These are phyloP conservation scores for Macrochelys suwanniensis DNA, from an alignment of 2,797 vertebrate species.

Conservation along the genomic window DNA sequence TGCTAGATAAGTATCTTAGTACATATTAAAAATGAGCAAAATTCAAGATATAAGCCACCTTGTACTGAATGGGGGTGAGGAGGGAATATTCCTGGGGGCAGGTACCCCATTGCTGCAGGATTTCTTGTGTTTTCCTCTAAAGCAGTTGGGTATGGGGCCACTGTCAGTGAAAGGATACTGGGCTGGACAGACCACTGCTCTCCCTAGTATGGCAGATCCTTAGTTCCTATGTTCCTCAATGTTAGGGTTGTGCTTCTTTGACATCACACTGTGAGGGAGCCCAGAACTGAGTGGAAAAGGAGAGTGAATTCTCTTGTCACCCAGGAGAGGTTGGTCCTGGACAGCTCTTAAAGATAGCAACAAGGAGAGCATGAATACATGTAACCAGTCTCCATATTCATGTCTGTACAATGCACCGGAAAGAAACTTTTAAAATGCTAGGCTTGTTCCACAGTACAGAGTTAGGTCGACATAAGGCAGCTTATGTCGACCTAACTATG, in stretches of 20 bases:
- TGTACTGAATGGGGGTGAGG: background rate
- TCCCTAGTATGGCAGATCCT: background rate
- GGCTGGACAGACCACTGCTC: background rate
- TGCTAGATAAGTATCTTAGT: background rate
- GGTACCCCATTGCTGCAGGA: background rate
- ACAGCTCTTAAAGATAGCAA: background rate
- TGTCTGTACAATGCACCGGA: background rate
- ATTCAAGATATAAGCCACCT: too few relatives aligned
- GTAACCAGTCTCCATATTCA: background rate
- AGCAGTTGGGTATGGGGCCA: background rate
- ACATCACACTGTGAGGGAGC: background rate
- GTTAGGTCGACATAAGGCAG: too few relatives aligned
- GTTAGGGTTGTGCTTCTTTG: background rate
- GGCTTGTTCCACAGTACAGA: too few relatives aligned
- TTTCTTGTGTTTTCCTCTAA: background rate
- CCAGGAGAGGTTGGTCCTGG: background rate
- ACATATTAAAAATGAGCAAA: background rate
- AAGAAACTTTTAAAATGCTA: background rate
- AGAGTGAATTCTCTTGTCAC: background rate
- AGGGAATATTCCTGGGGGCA: background rate
- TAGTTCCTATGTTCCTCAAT: background rate
- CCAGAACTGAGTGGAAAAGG: background rate
- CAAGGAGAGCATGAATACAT: background rate
- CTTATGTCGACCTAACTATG: too few relatives aligned
- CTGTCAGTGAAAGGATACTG: background rate